Conservation (phyloP, 2,797 vertebrate species). For the Cyclopterus lumpus region DNA sequence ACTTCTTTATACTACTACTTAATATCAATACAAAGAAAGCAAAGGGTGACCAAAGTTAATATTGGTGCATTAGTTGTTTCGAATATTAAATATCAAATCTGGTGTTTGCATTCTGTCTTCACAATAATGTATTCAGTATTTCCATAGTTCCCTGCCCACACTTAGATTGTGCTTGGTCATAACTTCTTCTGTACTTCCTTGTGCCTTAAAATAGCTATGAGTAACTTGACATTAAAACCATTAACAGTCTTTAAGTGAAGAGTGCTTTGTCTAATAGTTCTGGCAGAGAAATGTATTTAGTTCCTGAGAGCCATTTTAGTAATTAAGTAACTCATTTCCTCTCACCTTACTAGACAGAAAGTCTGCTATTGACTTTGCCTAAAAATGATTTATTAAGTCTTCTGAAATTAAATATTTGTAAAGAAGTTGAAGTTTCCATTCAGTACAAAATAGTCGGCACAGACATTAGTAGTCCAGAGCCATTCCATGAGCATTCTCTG, state of each 20-base stretch:
- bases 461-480: too few species aligned
- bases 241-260: neutral
- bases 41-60: neutral
- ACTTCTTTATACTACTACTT: neutral
- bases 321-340: neutral
- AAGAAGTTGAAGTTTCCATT: too few species aligned
- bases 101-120: neutral
- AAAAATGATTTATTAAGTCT: neutral
- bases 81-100: neutral
- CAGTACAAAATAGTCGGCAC: too few species aligned
- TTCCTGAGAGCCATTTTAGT: slow-evolving; percentile 7
- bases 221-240: neutral
- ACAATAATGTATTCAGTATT: neutral
- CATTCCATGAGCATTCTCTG: too few species aligned
- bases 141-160: neutral
- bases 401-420: neutral
- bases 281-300: neutral
- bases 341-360: too few species aligned
- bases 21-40: neutral
- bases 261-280: neutral
- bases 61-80: neutral
- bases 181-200: neutral
- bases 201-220: neutral
- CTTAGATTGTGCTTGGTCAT: neutral
- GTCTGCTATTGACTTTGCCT: neutral